A percentile compares a stretch with the other conserved stretches of the same genome.
Evolutionary conservation across 1,140 invertebrate genomes (phyloP).

Genomic region (Oncopeltus fasciatus): DNA sequence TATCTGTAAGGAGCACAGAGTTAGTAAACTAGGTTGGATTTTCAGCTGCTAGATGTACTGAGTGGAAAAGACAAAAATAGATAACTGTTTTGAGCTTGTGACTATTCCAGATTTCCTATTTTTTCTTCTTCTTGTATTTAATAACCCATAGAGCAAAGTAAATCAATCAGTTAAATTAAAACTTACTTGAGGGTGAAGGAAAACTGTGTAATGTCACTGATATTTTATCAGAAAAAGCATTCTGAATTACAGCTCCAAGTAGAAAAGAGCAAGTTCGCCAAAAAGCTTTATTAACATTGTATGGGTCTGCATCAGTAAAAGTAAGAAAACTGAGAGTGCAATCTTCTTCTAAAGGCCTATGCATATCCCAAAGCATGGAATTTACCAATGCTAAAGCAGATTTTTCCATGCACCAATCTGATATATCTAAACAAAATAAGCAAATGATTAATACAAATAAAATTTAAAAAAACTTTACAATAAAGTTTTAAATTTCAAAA

Average conservation of each 20-base stretch:
- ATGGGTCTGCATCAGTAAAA: slow-evolving; percentile 53
- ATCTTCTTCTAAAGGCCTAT: slow-evolving; percentile 60
- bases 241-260: slow-evolving; percentile 59
- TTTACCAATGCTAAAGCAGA: slow-evolving; percentile 71
- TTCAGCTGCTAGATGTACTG: too few species aligned
- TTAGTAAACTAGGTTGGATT: too few species aligned
- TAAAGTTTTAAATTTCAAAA: not conserved
- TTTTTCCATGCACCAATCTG: slow-evolving; percentile 50
- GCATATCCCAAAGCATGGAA: slow-evolving; percentile 76
- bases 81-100: too few species aligned
- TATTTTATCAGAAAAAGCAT: slow-evolving; percentile 65
- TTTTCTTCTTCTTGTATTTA: too few species aligned
- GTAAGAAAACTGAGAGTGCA: slow-evolving; percentile 70
- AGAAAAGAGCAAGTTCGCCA: slow-evolving; percentile 85
- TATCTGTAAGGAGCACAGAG: too few species aligned
- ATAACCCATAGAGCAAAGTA: not conserved
- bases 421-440: slow-evolving; percentile 45
- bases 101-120: too few species aligned
- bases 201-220: slow-evolving; percentile 69
- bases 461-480: not conserved
- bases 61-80: not conserved
- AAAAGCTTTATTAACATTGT: slow-evolving; percentile 63
- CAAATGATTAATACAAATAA: slow-evolving; percentile 9
- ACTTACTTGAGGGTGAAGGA: slow-evolving; percentile 58
- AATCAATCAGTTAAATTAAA: not conserved